Conservation (phyloP, 2,113 vertebrate species). For the Chionomys nivalis region DNA sequence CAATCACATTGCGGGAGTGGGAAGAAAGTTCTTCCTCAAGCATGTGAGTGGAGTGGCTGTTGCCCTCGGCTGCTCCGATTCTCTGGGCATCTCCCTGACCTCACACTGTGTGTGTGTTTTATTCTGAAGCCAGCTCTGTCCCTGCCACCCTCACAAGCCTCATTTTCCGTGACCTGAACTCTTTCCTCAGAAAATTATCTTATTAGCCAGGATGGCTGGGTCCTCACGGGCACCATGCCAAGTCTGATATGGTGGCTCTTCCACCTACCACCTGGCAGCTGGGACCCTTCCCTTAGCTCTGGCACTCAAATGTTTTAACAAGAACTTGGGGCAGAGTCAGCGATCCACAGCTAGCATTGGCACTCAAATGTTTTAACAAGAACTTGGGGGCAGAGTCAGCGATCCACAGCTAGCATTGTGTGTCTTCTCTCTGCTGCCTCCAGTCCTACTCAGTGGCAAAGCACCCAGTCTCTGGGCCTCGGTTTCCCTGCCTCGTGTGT, state of each 20-base stretch:
- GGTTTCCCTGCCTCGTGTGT: not conserved
- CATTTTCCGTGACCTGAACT: not conserved
- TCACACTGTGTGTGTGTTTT: not conserved
- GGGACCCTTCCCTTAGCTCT: not conserved
- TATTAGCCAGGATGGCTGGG: not conserved
- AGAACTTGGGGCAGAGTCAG: not conserved
- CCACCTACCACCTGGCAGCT: conserved; percentile 55
- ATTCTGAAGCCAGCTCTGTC: not conserved
- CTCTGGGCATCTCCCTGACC: not conserved
- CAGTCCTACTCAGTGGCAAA: not conserved
- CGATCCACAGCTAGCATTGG: not conserved
- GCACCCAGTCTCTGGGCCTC: not conserved
- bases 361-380: conserved; percentile 13
- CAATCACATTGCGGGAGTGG: not conserved
- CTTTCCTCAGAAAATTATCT: conserved; percentile 40
- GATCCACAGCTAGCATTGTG: not conserved
- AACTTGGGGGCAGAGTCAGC: not conserved
- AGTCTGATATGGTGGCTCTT: not conserved
- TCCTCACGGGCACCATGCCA: conserved; percentile 54
- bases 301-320: conserved; percentile 17
- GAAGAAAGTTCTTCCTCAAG: conserved; percentile 26
- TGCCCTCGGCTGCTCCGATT: not conserved
- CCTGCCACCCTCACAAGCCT: not conserved
- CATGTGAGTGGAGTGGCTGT: not conserved
- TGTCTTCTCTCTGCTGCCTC: not conserved